phyloP scores from a whole-genome alignment of 2,113 vertebrate species.

The Egretta garzetta region DNA sequence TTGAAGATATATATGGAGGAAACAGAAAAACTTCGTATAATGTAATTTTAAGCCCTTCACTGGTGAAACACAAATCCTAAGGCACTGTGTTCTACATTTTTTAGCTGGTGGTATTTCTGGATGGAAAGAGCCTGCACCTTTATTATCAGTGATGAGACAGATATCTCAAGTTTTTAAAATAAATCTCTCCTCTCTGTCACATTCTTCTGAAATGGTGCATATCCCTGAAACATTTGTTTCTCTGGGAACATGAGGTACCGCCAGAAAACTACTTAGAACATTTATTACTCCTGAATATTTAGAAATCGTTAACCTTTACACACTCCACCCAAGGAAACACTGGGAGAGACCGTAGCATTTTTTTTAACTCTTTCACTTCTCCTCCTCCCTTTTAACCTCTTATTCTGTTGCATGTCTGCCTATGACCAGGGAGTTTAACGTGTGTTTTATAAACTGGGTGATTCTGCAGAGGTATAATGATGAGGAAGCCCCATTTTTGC shows the following conservation, averaged over 20 bases:
- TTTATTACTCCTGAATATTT: conserved; percentile 70
- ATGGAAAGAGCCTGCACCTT: background rate
- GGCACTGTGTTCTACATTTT: background rate
- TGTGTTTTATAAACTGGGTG: background rate
- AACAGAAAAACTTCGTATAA: background rate
- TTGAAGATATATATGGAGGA: background rate
- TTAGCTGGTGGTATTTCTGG: background rate
- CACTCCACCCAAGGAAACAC: conserved; percentile 53
- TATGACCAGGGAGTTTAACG: background rate
- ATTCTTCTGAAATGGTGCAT: conserved; percentile 67
- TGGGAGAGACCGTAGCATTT: conserved; percentile 28
- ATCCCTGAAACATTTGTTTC: conserved; percentile 52
- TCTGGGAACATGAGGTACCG: conserved; percentile 63
- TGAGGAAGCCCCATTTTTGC: background rate
- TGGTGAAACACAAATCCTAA: background rate
- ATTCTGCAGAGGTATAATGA: background rate
- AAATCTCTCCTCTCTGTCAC: conserved; percentile 54
- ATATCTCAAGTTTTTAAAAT: conserved; percentile 30
- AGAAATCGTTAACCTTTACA: conserved; percentile 68
- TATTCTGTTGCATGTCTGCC: background rate
- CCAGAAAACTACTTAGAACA: conserved; percentile 69
- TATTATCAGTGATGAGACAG: conserved; percentile 4
- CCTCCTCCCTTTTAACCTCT: background rate
- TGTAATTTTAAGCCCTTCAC: background rate
- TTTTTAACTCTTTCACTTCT: conserved; percentile 25